Base-by-base conservation (phyloP, 2,797 vertebrate species). In the Sphenopsis melanotis region DNA sequence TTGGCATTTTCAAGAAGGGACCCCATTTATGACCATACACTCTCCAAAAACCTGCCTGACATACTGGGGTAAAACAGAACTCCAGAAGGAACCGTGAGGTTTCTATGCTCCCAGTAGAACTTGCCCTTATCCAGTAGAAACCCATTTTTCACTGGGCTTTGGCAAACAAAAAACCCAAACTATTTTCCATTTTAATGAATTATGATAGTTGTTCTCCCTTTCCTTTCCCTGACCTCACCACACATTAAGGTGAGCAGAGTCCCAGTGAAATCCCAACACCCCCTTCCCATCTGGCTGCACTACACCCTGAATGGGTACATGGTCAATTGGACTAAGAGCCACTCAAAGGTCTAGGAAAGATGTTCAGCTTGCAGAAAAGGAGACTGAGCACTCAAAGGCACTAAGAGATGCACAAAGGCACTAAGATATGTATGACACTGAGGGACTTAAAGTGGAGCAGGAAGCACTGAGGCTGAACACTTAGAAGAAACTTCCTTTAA, bases 261-360 rank as follows among this genome's bases (percentile, higher is more conserved):
- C 34, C 24, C 47, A 7, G 0, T 7, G 5, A 17, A 22, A 70
- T 9, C 37, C 80, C 20, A 39, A 13, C 1, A 3, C 2, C 9
- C 0, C 0, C 42, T 74, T 93, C 27, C 74, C 49, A n/a, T 27
- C 26, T 1, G 0, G 32, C 50, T 69, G 55, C 30, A 32, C 26
- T 41, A 49, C n/a, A 69, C 15, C 26, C 26, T 4, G 0, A 59
- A 49, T 36, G 11, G 26, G 21, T 15, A 34, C 1, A 1, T 0
- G 1, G 76, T 23, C 66, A 70, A 78, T 32, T 34, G 32, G n/a
- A 63, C 46, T 36, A 49, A 66, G 22, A 83, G 64, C 8, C 49
- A 36, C 32, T 47, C 22, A 1, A 71, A 68, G 56, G 20, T 39
- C 30, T 47, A 79, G 60, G 41, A 44, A 55, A 90, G 37, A 53